Base-by-base conservation (phyloP, 2,888 invertebrate genomes). In the Sepiola atlantica region DNA sequence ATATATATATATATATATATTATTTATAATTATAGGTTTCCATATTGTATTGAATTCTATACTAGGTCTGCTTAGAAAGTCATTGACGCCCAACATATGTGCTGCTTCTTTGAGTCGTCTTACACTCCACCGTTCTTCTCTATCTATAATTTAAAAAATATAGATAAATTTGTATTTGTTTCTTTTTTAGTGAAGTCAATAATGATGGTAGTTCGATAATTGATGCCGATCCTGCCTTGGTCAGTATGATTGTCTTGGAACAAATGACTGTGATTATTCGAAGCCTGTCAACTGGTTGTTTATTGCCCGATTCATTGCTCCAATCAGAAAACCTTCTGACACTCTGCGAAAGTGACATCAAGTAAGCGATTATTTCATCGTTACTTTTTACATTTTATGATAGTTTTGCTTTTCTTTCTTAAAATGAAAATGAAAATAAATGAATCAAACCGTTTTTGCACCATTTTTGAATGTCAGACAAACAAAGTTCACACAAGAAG, bases 171-270 rank as follows among this genome's bases (percentile, higher is more conserved):
- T 77, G 10, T 35, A 35, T 45, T 92, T 54, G 55, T 94, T 92
- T 35, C 93, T 35, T 21, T 95, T 95, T 20, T 95, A 96, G 96
- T 94, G 96, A 96, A 95, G 96, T 96, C 18, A 97, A 96, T 95
- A 95, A 93, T 77, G n/a, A 77, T 92, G 95, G 94, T 35, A 94
- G 94, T 55, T 95, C 94, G 55, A 91, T 96, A 93, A 93, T 94
- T 18, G 95, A 94, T 32, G 94, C 96, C n/a, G 96, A 96, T 95
- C 95, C 95, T 12, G 96, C 95, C 94, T 94, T 95, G 94, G 95
- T 96, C 90, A 96, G 96, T 94, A 96, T 96, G 96, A 96, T 97
- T n/a, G 94, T 96, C 35, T 94, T 96, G 91, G 96, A 96, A 92
- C 96, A 97, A 94, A 94, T 96, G 93, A 95, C 96, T 2, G 94